Base-by-base conservation (phyloP, 2,888 invertebrate genomes). In the Pemphredon lugubris region DNA sequence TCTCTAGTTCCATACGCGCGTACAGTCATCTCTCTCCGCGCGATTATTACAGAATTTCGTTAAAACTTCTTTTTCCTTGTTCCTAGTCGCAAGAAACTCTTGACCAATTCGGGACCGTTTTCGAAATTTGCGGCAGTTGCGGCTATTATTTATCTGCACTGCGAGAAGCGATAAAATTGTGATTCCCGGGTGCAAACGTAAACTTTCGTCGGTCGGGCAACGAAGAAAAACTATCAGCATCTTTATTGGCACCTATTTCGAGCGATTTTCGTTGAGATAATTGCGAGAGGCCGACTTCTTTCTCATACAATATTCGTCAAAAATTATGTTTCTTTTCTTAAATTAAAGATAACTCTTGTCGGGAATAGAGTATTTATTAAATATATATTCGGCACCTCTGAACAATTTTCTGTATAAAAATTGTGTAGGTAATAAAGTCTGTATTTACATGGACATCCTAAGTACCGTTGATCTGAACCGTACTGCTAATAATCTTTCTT, bases 221-320 rank as follows among this genome's bases (percentile, higher is more conserved):
- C n/a, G 44, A 45, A 54, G 71, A 72, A 72, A 58, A 71, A 72
- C 72, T 71, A 72, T 71, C 70, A 64, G 64, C 63, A 58, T 51
- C 44, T 55, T 45, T 9, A 23, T 55, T 55, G 60, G 55, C 69
- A 70, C 45, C 42, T 14, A 13, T 57, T 32, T 54, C 32, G 26
- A 42, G 37, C 37, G 50, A 67, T 26, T 39, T 54, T 66, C 55
- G 26, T 53, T 18, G 23, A 69, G 59, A 37, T 59, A 48, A 34
- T 44, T 47, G 2, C 21, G 1, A 20, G 18, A 30, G 37, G 18
- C 44, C 13, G 13, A 55, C 37, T 30, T 32, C 11, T 7, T 23
- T 11, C 3, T 2, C 37, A n/a, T 34, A 34, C 40, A 40, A 40
- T 16, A 40, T 40, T 9, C 16, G 40, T 40, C 40, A 40, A 40